These are phyloP conservation scores for Hippoglossus stenolepis DNA, from an alignment of 2,113 vertebrate species.

Conservation along the genomic window DNA sequence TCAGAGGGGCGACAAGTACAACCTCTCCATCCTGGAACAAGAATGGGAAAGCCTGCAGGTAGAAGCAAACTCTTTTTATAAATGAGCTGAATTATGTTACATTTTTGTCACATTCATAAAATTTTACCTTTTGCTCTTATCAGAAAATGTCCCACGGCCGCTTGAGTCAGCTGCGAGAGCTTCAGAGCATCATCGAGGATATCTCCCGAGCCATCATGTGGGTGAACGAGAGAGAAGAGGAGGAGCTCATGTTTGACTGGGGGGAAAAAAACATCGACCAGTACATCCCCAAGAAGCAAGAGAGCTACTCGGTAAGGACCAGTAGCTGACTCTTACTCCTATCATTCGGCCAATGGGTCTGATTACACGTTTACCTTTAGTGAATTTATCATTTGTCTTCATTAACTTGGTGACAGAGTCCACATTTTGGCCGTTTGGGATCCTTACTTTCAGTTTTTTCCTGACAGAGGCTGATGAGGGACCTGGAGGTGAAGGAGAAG, in stretches of 20 bases:
- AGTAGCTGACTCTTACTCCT: not conserved
- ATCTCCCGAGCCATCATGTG: slow-evolving; percentile 95
- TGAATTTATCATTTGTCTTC: not conserved
- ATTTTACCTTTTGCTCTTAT: not conserved
- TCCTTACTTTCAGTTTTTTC: slow-evolving; percentile 24
- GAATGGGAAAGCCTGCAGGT: slow-evolving; percentile 94
- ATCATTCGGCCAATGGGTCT: no score
- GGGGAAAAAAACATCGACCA: slow-evolving; percentile 90
- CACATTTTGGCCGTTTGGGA: not conserved
- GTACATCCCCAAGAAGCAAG: slow-evolving; percentile 93
- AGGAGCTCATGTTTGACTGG: slow-evolving; percentile 97
- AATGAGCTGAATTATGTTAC: not conserved
- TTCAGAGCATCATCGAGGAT: slow-evolving; percentile 92
- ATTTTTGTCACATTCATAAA: not conserved
- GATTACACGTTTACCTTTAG: not conserved
- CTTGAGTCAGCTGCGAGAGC: slow-evolving; percentile 87
- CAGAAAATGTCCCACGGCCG: slow-evolving; percentile 92
- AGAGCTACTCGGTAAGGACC: slow-evolving; percentile 91
- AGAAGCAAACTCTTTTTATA: slow-evolving; percentile 39
- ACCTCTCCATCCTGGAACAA: slow-evolving; percentile 87
- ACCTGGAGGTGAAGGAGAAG: slow-evolving; percentile 95
- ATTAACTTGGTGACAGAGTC: no score
- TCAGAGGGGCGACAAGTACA: slow-evolving; percentile 84
- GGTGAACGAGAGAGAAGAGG: slow-evolving; percentile 96
- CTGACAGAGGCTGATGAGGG: slow-evolving; percentile 91